A percentile compares a stretch with the other conserved stretches of the same genome.
Evolutionary conservation across 1,140 invertebrate genomes (phyloP).

Genomic region (Drosophila cardini): DNA sequence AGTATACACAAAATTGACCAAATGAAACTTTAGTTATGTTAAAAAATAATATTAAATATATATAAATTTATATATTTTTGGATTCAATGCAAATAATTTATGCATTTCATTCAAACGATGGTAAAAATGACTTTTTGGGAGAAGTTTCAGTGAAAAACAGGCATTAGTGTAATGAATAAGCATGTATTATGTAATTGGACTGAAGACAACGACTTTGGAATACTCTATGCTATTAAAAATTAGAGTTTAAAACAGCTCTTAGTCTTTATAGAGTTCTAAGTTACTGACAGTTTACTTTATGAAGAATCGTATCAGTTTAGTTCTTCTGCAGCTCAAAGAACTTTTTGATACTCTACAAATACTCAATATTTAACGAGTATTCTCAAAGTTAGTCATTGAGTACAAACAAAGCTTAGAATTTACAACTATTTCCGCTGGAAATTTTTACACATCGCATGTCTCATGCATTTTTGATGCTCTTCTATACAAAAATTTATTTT

Average conservation of each 20-base stretch:
- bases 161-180: conserved; percentile 35
- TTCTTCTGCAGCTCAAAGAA: not conserved
- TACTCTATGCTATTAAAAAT: not conserved
- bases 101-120: conserved; percentile 10
- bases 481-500: conserved; percentile 66
- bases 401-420: conserved; percentile 72
- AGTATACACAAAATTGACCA: not conserved
- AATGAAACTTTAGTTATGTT: conserved; percentile 1
- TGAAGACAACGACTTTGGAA: not conserved
- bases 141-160: not conserved
- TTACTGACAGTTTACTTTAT: too few species aligned
- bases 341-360: not conserved
- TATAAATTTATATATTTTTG: conserved; percentile 9
- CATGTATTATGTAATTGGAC: not conserved
- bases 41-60: not conserved
- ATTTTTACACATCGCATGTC: conserved; percentile 34
- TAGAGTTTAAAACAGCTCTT: not conserved
- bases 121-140: not conserved
- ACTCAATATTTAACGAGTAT: conserved; percentile 5
- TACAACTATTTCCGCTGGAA: conserved; percentile 37
- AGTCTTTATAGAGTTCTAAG: too few species aligned
- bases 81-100: conserved; percentile 32
- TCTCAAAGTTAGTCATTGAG: not conserved
- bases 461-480: conserved; percentile 69
- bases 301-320: too few species aligned